These are phyloP conservation scores for Hirudo medicinalis DNA, from an alignment of 1,140 invertebrate species.

Conservation along the genomic window DNA sequence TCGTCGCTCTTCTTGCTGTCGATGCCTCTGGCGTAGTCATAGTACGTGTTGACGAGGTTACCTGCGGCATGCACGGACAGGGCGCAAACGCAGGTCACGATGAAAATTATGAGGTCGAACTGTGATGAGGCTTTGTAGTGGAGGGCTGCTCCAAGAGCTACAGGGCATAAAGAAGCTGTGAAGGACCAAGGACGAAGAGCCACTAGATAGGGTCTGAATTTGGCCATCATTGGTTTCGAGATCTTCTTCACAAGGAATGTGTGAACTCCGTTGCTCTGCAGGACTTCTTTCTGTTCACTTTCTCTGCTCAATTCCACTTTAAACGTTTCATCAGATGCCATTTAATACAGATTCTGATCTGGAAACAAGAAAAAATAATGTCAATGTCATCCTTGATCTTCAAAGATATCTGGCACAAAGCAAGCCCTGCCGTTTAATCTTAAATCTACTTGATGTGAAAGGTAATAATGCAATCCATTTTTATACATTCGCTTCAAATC, in stretches of 20 bases:
- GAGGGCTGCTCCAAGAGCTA: slow-evolving; percentile 66
- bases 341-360: no score
- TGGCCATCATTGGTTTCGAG: neutral
- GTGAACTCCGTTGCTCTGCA: neutral
- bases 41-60: slow-evolving; percentile 93
- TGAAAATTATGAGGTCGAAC: slow-evolving; percentile 62
- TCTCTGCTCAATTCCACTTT: no score
- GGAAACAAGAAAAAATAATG: no score
- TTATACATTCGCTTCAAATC: no score
- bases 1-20: slow-evolving; percentile 77
- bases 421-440: no score
- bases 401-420: no score
- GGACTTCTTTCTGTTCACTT: no score
- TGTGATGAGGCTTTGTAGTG: slow-evolving; percentile 59
- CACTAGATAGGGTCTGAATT: slow-evolving; percentile 16
- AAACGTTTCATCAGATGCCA: no score
- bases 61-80: slow-evolving; percentile 83
- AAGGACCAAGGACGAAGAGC: slow-evolving; percentile 82
- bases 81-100: slow-evolving; percentile 68
- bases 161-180: slow-evolving; percentile 76
- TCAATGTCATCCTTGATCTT: no score
- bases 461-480: no score
- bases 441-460: no score
- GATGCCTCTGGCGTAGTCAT: slow-evolving; percentile 81
- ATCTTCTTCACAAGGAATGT: neutral